Conservation (phyloP, 2,888 invertebrate species). For the Drosophila robusta region DNA sequence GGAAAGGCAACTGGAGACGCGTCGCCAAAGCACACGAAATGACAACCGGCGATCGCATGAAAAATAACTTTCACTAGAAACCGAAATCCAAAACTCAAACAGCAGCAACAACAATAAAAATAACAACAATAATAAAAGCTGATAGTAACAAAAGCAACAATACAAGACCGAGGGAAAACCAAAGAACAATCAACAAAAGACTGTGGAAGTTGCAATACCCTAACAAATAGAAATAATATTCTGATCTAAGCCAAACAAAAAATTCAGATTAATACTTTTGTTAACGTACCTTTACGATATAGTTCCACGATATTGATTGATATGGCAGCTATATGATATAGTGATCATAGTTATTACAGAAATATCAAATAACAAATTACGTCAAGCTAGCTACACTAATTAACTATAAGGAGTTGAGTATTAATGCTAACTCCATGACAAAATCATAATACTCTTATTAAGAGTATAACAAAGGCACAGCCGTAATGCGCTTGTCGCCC, state of each 20-base stretch:
- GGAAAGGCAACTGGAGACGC: conserved; percentile 52
- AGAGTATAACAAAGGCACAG: conserved; percentile 13
- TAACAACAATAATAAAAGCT: conserved; percentile 38
- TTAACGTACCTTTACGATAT: no score
- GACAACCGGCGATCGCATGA: conserved; percentile 67
- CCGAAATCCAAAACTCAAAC: conserved; percentile 52
- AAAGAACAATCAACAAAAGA: neutral
- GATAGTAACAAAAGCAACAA: conserved; percentile 48
- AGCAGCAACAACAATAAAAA: conserved; percentile 30
- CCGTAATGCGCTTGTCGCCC: conserved; percentile 13
- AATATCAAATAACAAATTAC: no score
- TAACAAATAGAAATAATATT: neutral
- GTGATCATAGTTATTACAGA: no score
- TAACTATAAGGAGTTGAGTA: no score
- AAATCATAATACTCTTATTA: neutral
- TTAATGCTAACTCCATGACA: no score
- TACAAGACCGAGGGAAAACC: neutral
- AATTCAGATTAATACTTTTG: no score
- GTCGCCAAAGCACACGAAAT: conserved; percentile 34
- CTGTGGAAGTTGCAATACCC: conserved; percentile 4
- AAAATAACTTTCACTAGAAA: conserved; percentile 78
- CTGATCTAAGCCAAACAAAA: neutral
- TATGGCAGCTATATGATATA: no score
- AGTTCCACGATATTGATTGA: no score
- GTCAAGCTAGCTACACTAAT: no score